A percentile compares a stretch with the other conserved stretches of the same genome.
Conservation (phyloP, 2,113 vertebrate genomes). For the Eublepharis macularius region DNA sequence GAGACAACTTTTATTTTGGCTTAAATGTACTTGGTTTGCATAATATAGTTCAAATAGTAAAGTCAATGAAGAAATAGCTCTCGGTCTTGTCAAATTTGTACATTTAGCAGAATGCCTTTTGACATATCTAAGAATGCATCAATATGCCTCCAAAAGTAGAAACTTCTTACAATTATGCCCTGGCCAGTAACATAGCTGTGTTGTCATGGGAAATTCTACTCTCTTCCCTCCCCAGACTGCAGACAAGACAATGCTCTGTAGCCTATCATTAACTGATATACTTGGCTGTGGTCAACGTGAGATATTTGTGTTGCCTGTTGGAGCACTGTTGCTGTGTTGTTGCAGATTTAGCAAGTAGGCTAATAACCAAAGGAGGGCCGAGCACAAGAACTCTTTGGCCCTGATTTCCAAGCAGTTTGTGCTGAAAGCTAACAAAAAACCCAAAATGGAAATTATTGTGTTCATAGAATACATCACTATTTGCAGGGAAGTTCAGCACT, state of each 20-base stretch:
- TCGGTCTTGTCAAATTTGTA: not conserved
- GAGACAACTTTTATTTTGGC: not conserved
- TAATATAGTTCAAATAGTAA: not conserved
- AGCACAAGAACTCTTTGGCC: not conserved
- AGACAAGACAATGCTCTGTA: not conserved
- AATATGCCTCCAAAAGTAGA: not conserved
- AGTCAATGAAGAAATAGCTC: not conserved
- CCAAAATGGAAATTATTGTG: not conserved
- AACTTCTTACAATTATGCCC: not conserved
- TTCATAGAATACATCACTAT: not conserved
- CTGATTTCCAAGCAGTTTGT: not conserved
- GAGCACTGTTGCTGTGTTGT: not conserved
- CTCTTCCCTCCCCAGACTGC: not conserved
- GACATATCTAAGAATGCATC: not conserved
- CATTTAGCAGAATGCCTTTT: not conserved
- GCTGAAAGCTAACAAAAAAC: not conserved
- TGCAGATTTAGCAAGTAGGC: not conserved
- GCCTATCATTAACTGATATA: not conserved
- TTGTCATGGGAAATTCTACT: not conserved
- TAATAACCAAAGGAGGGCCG: not conserved
- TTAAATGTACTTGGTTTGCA: slow-evolving; percentile 1
- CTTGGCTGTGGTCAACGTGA: not conserved
- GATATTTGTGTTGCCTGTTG: not conserved
- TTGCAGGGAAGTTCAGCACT: not conserved
- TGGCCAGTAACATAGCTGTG: not conserved